These are phyloP conservation scores for Porphyrio hochstetteri DNA, from an alignment of 2,113 vertebrate species.

Conservation along the genomic window DNA sequence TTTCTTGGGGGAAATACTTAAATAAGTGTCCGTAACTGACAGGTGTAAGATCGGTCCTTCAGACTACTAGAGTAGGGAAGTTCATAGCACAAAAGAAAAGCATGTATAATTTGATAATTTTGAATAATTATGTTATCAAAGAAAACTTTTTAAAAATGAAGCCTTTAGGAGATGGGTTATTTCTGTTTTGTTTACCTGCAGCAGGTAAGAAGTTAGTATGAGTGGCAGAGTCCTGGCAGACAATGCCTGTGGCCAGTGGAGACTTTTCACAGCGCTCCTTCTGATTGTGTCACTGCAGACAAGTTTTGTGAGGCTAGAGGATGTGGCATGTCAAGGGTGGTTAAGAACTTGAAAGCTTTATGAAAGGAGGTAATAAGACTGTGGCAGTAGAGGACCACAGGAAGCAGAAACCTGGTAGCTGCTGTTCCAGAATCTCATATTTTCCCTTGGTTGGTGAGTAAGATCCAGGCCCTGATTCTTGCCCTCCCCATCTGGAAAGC, in stretches of 20 bases:
- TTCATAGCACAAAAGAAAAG: background rate
- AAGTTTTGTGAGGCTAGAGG: background rate
- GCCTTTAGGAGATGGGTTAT: background rate
- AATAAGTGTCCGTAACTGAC: constrained; percentile 2
- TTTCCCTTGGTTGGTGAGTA: background rate
- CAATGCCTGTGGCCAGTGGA: background rate
- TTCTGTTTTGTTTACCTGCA: background rate
- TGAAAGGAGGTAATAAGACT: background rate
- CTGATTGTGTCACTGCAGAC: background rate
- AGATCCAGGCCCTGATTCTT: background rate
- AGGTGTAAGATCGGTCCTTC: background rate
- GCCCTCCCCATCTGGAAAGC: background rate
- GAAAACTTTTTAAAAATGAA: background rate
- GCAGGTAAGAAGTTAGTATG: background rate
- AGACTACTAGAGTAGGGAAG: background rate
- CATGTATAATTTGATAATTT: background rate
- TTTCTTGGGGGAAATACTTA: constrained; percentile 56
- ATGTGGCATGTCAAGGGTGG: background rate
- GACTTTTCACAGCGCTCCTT: background rate
- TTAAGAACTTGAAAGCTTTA: background rate
- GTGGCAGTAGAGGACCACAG: background rate
- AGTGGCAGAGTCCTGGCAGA: background rate
- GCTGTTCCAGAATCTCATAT: background rate
- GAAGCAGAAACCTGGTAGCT: background rate
- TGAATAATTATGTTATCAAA: too few relatives aligned